These are phyloP conservation scores for Myxocyprinus asiaticus DNA, from an alignment of 2,113 vertebrate species.

Conservation along the genomic window DNA sequence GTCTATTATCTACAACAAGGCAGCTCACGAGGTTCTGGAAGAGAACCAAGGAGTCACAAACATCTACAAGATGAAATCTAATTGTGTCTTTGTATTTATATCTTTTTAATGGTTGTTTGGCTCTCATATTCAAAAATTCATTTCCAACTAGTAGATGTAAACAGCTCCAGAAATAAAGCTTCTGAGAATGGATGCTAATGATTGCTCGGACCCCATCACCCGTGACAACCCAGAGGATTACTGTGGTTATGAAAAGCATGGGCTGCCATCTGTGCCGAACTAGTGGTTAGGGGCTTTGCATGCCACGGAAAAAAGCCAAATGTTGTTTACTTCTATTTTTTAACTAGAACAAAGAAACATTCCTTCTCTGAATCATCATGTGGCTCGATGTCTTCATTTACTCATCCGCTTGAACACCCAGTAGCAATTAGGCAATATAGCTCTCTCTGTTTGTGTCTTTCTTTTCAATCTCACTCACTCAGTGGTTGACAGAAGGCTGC, in stretches of 20 bases:
- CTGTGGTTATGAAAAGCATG: slow-evolving; percentile 27
- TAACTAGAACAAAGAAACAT: background rate
- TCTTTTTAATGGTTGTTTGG: background rate
- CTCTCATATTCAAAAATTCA: background rate
- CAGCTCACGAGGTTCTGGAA: background rate
- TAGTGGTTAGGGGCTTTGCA: slow-evolving; percentile 2
- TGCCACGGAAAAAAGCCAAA: background rate
- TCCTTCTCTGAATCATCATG: background rate
- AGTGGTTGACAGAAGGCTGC: slow-evolving; percentile 39
- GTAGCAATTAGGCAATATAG: slow-evolving; percentile 1
- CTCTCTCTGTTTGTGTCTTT: background rate
- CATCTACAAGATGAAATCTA: slow-evolving; percentile 2
- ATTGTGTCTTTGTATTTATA: slow-evolving; percentile 12
- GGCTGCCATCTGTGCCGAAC: slow-evolving; percentile 39
- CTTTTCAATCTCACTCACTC: slow-evolving; percentile 19
- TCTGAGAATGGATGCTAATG: slow-evolving; percentile 17
- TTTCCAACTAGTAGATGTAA: background rate
- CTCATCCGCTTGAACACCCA: background rate
- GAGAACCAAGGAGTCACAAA: background rate
- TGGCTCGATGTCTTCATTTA: slow-evolving; percentile 1
- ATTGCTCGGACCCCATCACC: slow-evolving; percentile 6
- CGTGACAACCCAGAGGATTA: slow-evolving; percentile 19
- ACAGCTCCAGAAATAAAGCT: slow-evolving; percentile 28
- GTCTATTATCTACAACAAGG: background rate
- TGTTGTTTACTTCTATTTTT: too few species aligned